Base-by-base conservation (phyloP, 2,797 vertebrate species). In the Columba guinea region DNA sequence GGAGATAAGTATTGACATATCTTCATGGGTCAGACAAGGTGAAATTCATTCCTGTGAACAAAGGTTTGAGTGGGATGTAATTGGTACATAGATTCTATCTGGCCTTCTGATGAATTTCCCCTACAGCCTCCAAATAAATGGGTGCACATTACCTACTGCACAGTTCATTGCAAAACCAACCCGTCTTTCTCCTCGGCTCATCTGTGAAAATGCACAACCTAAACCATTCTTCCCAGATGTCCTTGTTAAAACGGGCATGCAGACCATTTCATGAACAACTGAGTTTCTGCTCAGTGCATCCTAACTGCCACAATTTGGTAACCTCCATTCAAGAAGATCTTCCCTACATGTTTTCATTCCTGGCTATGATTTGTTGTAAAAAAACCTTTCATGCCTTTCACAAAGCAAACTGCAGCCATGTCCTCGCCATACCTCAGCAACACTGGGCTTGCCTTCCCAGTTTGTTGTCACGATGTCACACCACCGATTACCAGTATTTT, bases 31-130 rank as follows among this genome's bases (percentile, higher is more conserved):
- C 53, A 91, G 71, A 48, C 34, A 85, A 90, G 92, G 93, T 85
- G 75, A 94, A 89, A 87, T 69, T 85, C 46, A 75, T 87, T 94
- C 77, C 81, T 23, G 27, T 48, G 51, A 75, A 78, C 68, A 89
- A 81, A 60, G 51, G n/a, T 89, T 89, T 92, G 84, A 92, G 81
- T 60, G 46, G 77, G 83, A 87, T 52, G 22, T 74, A 83, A 80
- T 52, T 79, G 84, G 69, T 22, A 13, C 58, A 71, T 14, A 87
- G 86, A 95, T 83, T 53, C 73, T 89, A 92, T 73, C 86, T 48
- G 58, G 48, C 69, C 58, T 71, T 65, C 78, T 78, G 87, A 89
- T 53, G 63, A 84, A 87, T 92, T 96, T 87, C 69, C 63, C 32
- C 51, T 0, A 0, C 49, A 65, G 64, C 39, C 46, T 80, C 86